phyloP scores from a whole-genome alignment of 2,888 invertebrate species.

The Protophormia terraenovae region DNA sequence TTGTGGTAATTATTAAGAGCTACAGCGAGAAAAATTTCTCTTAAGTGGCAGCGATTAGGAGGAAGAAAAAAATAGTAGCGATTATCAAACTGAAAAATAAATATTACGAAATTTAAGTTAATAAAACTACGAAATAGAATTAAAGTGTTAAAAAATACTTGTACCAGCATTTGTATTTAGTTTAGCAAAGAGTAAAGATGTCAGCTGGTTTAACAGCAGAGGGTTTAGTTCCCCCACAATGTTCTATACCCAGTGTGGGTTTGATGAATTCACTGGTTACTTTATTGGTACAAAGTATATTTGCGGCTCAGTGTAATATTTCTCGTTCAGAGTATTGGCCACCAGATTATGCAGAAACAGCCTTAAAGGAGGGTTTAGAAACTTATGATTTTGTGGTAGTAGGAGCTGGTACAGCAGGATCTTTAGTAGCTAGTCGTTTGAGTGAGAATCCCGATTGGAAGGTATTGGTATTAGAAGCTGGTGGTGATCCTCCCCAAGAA shows the following conservation, averaged over 20 bases:
- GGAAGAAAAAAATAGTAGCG: no score
- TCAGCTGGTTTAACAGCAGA: neutral
- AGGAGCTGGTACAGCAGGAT: conserved; percentile 84
- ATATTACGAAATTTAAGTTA: no score
- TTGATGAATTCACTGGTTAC: conserved; percentile 81
- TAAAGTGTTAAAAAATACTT: neutral
- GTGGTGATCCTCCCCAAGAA: conserved; percentile 84
- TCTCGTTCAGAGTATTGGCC: conserved; percentile 83
- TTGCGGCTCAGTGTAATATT: conserved; percentile 83
- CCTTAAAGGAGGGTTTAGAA: conserved; percentile 66
- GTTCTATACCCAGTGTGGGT: conserved; percentile 71
- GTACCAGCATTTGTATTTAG: neutral
- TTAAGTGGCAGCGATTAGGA: no score
- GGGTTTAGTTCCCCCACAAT: conserved; percentile 50
- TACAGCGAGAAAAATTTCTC: no score
- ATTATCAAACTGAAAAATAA: no score
- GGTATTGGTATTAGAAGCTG: conserved; percentile 89
- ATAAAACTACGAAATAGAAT: no score
- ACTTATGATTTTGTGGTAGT: conserved; percentile 83
- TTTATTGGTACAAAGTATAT: conserved; percentile 83
- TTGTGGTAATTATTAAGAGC: no score
- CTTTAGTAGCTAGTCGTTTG: conserved; percentile 84
- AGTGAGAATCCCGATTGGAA: conserved; percentile 89
- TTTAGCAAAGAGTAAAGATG: neutral
- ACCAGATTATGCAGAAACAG: conserved; percentile 76